phyloP scores from a whole-genome alignment of 2,113 vertebrate species.

The Rhizomys pruinosus region DNA sequence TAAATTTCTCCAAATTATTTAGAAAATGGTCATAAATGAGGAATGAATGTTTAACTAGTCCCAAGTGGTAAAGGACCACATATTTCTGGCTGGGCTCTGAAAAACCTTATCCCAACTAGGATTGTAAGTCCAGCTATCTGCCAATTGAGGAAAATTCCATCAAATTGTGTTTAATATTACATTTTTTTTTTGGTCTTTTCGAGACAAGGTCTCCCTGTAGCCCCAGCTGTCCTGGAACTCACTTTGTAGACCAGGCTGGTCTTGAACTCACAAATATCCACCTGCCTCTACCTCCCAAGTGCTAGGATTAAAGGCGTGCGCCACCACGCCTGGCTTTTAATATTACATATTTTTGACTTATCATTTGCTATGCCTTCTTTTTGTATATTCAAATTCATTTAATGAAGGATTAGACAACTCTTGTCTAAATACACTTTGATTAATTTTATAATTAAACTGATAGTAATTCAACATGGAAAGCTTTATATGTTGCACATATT shows the following conservation, averaged over 20 bases:
- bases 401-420: not conserved
- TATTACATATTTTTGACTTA: not conserved
- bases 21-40: slow-evolving; percentile 48
- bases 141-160: slow-evolving; percentile 46
- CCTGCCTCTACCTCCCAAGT: too few species aligned
- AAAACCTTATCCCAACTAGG: slow-evolving; percentile 59
- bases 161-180: slow-evolving; percentile 40
- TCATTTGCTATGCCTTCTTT: slow-evolving; percentile 49
- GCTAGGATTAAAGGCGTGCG: too few species aligned
- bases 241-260: too few species aligned
- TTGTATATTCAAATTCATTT: slow-evolving; percentile 55
- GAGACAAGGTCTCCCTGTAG: too few species aligned
- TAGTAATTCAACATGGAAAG: slow-evolving; percentile 18
- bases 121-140: slow-evolving; percentile 18
- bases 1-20: slow-evolving; percentile 50
- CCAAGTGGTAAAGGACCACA: slow-evolving; percentile 42
- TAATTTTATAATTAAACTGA: slow-evolving; percentile 39
- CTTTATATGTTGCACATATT: slow-evolving; percentile 14
- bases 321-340: too few species aligned
- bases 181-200: not conserved
- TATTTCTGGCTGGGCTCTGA: slow-evolving; percentile 23
- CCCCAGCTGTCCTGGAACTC: too few species aligned
- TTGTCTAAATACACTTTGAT: slow-evolving; percentile 38
- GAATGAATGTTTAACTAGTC: slow-evolving; percentile 44
- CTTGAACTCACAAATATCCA: too few species aligned